Base-by-base conservation (phyloP, 2,113 vertebrate species). In the Marmota monax region DNA sequence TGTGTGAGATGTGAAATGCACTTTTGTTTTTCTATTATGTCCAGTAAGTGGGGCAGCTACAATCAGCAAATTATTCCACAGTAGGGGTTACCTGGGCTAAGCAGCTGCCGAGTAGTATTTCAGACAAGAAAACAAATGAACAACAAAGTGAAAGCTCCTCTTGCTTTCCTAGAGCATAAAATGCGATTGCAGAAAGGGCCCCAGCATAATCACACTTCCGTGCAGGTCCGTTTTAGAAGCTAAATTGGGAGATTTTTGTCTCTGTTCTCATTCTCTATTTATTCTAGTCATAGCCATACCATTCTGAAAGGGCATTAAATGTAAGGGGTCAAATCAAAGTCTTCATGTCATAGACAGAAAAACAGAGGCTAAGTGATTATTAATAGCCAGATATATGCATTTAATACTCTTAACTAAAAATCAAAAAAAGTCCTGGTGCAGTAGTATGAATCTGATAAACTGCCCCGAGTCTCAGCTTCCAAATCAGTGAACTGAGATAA, bases 1-100 rank as follows among this genome's bases (percentile, higher is more conserved):
- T 84, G 18, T 1, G 22, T 82, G 95, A 42, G 42, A 96, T 96
- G 51, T 74, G 84, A 63, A 80, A 65, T 1, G 1, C 13, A 74
- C 42, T 74, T 97, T 96, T 93, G 39, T 84, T 97, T 97, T 98
- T 90, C 88, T 97, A 0, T 94, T 95, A 90, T 96, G 97, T 45
- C 45, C 90, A 20, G 16, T 94, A 97, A 95, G 51, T 65, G 48
- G 79, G 79, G 92, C 85, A 97, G 61, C 94, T 96, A 11, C 56
- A 48, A 82, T 83, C 65, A 96, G 93, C 65, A 88, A 27, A 78
- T 97, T 94, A 95, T 97, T 96, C 87, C 96, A 10, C 73, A 45
- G 69, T 39, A 37, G 39, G 61, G 78, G 82, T 92, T 92, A 45
- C 4, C 1, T 3, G 42, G 97, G 3, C 67, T 77, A 77, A 84